A percentile compares a stretch with the other conserved stretches of the same genome.
These are phyloP conservation scores for Drosophila stalkeri DNA, from an alignment of 2,888 invertebrate genomes.

Conservation along the genomic window DNA sequence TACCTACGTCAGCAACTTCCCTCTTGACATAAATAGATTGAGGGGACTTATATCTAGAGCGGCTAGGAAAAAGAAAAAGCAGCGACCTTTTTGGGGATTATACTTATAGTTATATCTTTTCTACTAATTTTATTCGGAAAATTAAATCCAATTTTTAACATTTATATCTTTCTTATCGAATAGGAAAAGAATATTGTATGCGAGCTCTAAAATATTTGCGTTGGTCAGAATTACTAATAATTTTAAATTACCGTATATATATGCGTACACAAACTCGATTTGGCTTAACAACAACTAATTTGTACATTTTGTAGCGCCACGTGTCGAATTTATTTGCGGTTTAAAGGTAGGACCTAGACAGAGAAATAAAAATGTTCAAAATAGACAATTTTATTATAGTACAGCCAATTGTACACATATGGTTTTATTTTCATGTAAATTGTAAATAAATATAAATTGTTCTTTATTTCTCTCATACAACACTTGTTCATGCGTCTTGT, in stretches of 20 bases:
- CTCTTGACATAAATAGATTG: background rate
- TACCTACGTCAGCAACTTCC: background rate
- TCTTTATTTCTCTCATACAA: constrained; percentile 70
- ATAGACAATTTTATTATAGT: constrained; percentile 59
- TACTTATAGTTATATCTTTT: background rate
- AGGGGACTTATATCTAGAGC: background rate
- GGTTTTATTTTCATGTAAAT: constrained; percentile 75
- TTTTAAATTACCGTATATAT: constrained; percentile 5
- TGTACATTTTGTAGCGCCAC: constrained; percentile 27
- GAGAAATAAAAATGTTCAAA: constrained; percentile 11
- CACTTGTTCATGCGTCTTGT: constrained; percentile 44
- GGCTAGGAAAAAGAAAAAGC: background rate
- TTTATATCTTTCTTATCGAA: too few relatives aligned
- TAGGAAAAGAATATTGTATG: too few relatives aligned
- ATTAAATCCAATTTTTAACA: too few relatives aligned
- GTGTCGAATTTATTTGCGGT: constrained; percentile 46
- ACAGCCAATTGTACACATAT: constrained; percentile 72
- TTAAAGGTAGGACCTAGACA: constrained; percentile 38
- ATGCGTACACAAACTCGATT: constrained; percentile 2
- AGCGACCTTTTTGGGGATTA: background rate
- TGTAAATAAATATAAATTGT: constrained; percentile 72
- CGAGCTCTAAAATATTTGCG: background rate
- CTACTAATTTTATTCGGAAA: background rate
- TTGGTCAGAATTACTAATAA: constrained; percentile 15
- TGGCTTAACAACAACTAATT: constrained; percentile 1